phyloP scores from a whole-genome alignment of 2,888 invertebrate species.

The Melanchra persicariae region DNA sequence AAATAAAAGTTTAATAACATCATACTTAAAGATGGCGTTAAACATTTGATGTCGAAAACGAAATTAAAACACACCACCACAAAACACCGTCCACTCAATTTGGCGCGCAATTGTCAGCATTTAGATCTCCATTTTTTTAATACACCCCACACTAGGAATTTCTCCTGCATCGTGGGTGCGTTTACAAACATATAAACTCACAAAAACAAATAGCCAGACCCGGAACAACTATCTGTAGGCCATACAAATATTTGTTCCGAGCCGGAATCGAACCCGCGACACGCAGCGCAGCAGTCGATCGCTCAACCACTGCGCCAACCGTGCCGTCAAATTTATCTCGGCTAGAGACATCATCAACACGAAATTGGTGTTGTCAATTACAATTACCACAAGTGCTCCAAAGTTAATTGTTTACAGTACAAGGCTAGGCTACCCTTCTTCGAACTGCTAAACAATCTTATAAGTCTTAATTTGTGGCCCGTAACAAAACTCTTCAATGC shows the following conservation, averaged over 20 bases:
- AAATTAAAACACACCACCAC: constrained; percentile 46
- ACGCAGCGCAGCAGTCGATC: too few species aligned
- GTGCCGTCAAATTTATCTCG: too few species aligned
- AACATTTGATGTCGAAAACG: constrained; percentile 39
- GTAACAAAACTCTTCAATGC: constrained; percentile 70
- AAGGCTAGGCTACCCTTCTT: constrained; percentile 48
- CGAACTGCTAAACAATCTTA: constrained; percentile 56
- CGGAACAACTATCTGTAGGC: too few species aligned
- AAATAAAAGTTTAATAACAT: constrained; percentile 6
- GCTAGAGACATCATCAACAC: constrained; percentile 10
- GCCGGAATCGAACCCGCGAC: too few species aligned
- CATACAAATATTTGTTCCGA: too few species aligned
- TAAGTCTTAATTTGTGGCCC: constrained; percentile 76
- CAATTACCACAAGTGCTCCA: constrained; percentile 31
- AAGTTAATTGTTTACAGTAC: constrained; percentile 43
- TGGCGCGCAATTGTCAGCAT: constrained; percentile 41
- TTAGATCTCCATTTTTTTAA: constrained; percentile 25
- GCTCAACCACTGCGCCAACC: too few species aligned
- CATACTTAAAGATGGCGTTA: constrained; percentile 13
- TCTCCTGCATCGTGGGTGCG: too few species aligned
- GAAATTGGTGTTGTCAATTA: constrained; percentile 47
- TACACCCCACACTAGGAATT: too few species aligned
- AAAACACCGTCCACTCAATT: constrained; percentile 40
- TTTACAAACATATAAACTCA: too few species aligned
- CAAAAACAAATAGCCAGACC: too few species aligned